These are phyloP conservation scores for Yponomeuta sedellus DNA, from an alignment of 2,888 invertebrate genomes.

Conservation along the genomic window DNA sequence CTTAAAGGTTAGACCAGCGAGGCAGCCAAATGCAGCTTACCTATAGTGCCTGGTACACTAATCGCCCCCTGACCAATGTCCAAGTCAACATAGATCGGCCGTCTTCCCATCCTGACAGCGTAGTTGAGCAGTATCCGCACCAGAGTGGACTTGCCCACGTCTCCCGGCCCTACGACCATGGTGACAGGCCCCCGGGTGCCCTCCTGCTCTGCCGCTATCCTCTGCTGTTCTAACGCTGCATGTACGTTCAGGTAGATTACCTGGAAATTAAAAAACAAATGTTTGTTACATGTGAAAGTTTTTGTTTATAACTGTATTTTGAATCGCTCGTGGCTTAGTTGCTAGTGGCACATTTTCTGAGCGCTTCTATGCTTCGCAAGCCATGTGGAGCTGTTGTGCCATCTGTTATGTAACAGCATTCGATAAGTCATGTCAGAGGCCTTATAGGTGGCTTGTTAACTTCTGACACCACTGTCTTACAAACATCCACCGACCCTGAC, in stretches of 20 bases:
- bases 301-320: no score
- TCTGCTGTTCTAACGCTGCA: slow-evolving; percentile 93
- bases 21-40: slow-evolving; percentile 48
- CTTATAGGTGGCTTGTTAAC: no score
- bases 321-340: no score
- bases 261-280: slow-evolving; percentile 41
- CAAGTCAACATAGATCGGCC: slow-evolving; percentile 95
- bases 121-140: slow-evolving; percentile 94
- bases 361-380: no score
- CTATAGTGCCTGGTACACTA: slow-evolving; percentile 94
- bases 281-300: no score
- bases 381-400: no score
- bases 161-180: slow-evolving; percentile 95
- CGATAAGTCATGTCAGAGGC: no score
- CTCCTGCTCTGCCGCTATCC: slow-evolving; percentile 86
- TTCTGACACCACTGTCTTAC: no score
- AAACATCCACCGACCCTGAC: no score
- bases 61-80: slow-evolving; percentile 97
- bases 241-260: slow-evolving; percentile 96
- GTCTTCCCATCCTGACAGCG: slow-evolving; percentile 90
- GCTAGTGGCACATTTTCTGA: no score
- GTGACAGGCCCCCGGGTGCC: slow-evolving; percentile 87
- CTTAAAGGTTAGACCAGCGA: no score
- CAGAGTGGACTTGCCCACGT: slow-evolving; percentile 97
- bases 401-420: no score